These are phyloP conservation scores for Ictalurus furcatus DNA, from an alignment of 2,113 vertebrate species.

Conservation along the genomic window DNA sequence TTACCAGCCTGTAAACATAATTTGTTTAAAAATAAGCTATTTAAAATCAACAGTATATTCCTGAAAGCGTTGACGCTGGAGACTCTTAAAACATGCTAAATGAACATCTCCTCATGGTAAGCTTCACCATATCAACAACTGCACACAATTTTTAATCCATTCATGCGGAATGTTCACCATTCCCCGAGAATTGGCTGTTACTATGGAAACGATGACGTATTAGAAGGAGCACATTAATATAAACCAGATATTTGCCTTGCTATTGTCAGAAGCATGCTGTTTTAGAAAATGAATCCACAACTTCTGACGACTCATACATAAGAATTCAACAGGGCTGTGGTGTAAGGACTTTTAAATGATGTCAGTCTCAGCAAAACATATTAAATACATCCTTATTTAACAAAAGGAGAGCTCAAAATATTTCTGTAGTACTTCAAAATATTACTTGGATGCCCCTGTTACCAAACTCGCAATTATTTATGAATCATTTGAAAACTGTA, in stretches of 20 bases:
- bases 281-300: neutral
- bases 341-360: conserved; percentile 4
- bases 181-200: neutral
- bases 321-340: neutral
- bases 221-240: neutral
- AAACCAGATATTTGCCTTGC: neutral
- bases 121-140: neutral
- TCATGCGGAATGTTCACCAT: neutral
- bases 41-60: neutral
- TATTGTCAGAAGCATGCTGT: neutral
- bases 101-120: neutral
- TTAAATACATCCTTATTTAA: neutral
- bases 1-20: neutral
- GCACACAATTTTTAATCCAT: neutral
- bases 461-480: neutral
- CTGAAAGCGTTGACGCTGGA: neutral
- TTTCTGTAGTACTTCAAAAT: neutral
- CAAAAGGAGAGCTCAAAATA: neutral
- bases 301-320: neutral
- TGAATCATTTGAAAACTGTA: neutral
- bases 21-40: neutral
- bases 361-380: neutral
- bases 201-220: neutral
- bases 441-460: too few species aligned
- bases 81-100: neutral